These are phyloP conservation scores for Cryptosula pallasiana DNA, from an alignment of 2,888 invertebrate species.

Conservation along the genomic window DNA sequence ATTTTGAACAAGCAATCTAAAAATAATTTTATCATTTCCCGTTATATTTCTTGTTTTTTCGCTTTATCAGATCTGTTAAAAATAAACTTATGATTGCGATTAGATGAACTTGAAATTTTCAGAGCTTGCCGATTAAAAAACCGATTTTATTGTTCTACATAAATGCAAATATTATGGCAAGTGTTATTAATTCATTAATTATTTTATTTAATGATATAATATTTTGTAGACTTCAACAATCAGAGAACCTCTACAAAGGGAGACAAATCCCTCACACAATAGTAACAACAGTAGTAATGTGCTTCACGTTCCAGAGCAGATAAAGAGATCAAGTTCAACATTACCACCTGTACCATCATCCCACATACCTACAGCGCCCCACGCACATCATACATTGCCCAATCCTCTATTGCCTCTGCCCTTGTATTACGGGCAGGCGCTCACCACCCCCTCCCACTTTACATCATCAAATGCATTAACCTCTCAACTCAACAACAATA, in stretches of 20 bases:
- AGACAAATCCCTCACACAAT: background rate
- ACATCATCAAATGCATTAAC: slow-evolving; percentile 9
- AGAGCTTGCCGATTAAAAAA: too few relatives aligned
- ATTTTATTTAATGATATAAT: background rate
- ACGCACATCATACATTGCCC: background rate
- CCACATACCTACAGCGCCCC: background rate
- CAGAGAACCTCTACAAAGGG: background rate
- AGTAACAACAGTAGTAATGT: background rate
- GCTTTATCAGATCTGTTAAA: too few relatives aligned
- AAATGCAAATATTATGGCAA: too few relatives aligned
- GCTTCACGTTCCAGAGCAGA: slow-evolving; percentile 2
- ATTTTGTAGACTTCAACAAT: slow-evolving; percentile 2
- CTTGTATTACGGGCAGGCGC: slow-evolving; percentile 8
- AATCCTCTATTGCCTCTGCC: slow-evolving; percentile 18
- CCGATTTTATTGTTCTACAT: too few relatives aligned
- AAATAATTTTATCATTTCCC: too few relatives aligned
- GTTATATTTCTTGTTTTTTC: too few relatives aligned
- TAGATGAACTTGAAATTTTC: too few relatives aligned
- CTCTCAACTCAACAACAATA: slow-evolving; percentile 19
- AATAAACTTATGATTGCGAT: too few relatives aligned
- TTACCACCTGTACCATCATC: slow-evolving; percentile 3
- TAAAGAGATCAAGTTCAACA: slow-evolving; percentile 9
- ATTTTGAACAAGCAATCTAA: too few relatives aligned
- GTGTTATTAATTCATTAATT: background rate
- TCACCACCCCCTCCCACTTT: background rate